Evolutionary conservation across 2,888 invertebrate species (phyloP), one percentile per base, ranked within the genome.

Genomic region (Dynastes tityus): DNA sequence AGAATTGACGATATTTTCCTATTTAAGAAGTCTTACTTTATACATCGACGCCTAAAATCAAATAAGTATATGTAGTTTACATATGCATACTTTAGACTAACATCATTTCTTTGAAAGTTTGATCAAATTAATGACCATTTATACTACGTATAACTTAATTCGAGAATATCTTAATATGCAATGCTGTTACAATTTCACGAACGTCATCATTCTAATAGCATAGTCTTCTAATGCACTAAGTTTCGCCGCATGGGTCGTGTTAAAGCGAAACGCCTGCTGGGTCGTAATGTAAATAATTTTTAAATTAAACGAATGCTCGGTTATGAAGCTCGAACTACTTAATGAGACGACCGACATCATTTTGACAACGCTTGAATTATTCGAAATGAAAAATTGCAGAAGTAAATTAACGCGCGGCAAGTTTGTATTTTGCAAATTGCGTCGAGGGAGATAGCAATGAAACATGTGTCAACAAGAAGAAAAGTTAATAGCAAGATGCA

Each of bases 281-380:
- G 58, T 63, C 45, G 40, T 63, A 74, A 74, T 74, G 73, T 74
- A 74, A 74, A 74, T 74, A 74, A 61, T 74, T 74, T 74, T 74
- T 45, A 74, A 74, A 74, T 74, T 74, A 74, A 74, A 55, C 61
- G 73, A 49, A 61, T 32, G 29, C 61, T 45, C 29, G 32, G 27
- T 27, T 32, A 61, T 74, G 61, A 61, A 63, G 61, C 73, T 61
- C 27, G 45, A 74, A 61, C 45, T 61, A 74, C 61, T 40, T 74
- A 74, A 74, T 74, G 73, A 74, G 63, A 61, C 45, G 61, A 8
- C 45, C 29, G 61, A 45, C 45, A 61, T 63, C 45, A 55, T 61
- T 61, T 61, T 74, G 61, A 74, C 63, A 45, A 45, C 63, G 73
- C 22, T 45, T 74, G 63, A 74, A 74, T 74, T 74, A 61, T 61